phyloP scores from a whole-genome alignment of 2,888 invertebrate species.

The Polymixis flavicincta region DNA sequence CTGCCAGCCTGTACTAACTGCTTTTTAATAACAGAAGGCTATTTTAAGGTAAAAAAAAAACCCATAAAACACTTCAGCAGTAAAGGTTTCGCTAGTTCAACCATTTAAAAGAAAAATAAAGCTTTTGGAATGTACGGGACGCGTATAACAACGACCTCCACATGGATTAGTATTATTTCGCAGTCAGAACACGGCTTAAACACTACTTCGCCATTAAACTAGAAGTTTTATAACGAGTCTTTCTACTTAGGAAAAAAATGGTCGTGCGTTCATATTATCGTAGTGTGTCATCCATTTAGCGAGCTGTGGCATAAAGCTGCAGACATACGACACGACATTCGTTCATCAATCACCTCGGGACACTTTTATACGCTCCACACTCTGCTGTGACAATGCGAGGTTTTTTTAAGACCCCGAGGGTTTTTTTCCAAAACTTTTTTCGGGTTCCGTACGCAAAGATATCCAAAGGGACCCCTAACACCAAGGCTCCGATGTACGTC shows the following conservation, averaged over 20 bases:
- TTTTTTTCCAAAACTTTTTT: constrained; percentile 68
- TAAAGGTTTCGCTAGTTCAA: constrained; percentile 12
- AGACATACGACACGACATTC: constrained; percentile 79
- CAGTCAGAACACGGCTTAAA: constrained; percentile 65
- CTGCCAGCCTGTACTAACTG: neutral
- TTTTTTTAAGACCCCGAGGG: constrained; percentile 62
- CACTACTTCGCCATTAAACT: constrained; percentile 61
- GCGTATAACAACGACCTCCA: constrained; percentile 43
- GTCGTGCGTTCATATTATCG: constrained; percentile 57
- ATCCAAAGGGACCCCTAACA: neutral
- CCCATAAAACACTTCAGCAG: neutral
- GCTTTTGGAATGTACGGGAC: constrained; percentile 37
- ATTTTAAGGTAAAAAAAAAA: no score
- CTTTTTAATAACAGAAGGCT: constrained; percentile 30
- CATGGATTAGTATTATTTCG: constrained; percentile 60
- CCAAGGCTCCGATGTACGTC: neutral
- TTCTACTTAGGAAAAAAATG: constrained; percentile 60
- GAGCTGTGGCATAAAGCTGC: constrained; percentile 62
- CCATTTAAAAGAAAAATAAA: constrained; percentile 43
- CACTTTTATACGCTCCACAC: constrained; percentile 77
- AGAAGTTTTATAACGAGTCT: constrained; percentile 62
- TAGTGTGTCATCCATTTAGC: constrained; percentile 65
- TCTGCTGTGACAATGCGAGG: constrained; percentile 70
- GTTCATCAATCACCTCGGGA: constrained; percentile 81
- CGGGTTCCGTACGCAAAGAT: constrained; percentile 4